Percentiles rank a stretch among this genome's conserved stretches.
phyloP scores from a whole-genome alignment of 2,113 vertebrate genomes.

The Eublepharis macularius region DNA sequence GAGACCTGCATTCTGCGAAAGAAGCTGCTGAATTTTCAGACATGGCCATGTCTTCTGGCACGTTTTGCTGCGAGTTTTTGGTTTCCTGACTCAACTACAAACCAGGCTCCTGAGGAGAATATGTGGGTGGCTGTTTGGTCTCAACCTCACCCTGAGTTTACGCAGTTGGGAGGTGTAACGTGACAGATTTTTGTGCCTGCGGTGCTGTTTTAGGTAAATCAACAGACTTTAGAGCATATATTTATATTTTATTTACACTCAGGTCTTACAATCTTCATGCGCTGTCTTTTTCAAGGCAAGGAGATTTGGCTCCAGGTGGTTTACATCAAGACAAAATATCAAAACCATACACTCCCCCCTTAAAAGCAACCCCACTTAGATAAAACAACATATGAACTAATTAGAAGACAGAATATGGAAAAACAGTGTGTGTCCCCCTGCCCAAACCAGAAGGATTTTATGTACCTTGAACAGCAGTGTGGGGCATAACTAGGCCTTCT shows the following conservation, averaged over 20 bases:
- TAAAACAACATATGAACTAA: not conserved
- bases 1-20: conserved; percentile 25
- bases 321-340: not conserved
- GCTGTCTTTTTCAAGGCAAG: not conserved
- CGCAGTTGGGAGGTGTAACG: conserved; percentile 11
- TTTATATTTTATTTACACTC: not conserved
- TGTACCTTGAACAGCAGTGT: not conserved
- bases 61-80: conserved; percentile 22
- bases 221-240: not conserved
- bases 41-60: not conserved
- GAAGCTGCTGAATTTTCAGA: conserved; percentile 39
- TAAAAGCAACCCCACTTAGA: not conserved
- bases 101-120: not conserved
- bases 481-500: too few species aligned
- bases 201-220: not conserved
- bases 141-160: not conserved
- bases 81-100: conserved; percentile 45
- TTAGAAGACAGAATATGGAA: not conserved
- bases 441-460: not conserved
- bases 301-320: not conserved
- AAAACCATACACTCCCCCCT: not conserved
- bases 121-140: conserved; percentile 15
- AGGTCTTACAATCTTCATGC: not conserved
- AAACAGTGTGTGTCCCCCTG: not conserved
- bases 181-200: not conserved